Percentiles rank a stretch among this genome's conserved stretches.
phyloP scores from a whole-genome alignment of 2,797 vertebrate genomes.

The Dipus sagitta region DNA sequence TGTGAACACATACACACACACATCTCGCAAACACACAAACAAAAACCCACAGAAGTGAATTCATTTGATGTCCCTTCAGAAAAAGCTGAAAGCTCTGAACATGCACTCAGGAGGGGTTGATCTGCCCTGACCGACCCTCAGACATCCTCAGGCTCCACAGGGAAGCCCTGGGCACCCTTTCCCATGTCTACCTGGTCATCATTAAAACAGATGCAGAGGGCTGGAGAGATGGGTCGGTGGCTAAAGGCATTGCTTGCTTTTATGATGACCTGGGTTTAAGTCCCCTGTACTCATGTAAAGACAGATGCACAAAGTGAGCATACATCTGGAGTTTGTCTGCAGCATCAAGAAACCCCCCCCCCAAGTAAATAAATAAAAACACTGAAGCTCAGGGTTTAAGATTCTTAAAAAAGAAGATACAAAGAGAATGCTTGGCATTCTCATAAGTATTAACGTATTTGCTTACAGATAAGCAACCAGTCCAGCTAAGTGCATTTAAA shows the following conservation, averaged over 20 bases:
- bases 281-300: too few relatives aligned
- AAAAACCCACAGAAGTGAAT: neutral
- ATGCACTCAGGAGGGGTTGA: neutral
- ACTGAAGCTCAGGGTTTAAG: too few relatives aligned
- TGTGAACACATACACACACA: too few relatives aligned
- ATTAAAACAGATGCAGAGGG: neutral
- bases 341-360: too few relatives aligned
- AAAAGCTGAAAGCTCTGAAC: too few relatives aligned
- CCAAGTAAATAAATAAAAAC: too few relatives aligned
- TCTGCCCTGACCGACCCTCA: neutral
- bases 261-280: too few relatives aligned
- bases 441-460: neutral
- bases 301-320: too few relatives aligned
- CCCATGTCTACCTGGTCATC: accelerated
- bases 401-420: neutral
- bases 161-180: neutral
- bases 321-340: too few relatives aligned
- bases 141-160: neutral
- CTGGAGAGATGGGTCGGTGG: too few relatives aligned
- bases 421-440: neutral
- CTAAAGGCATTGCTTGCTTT: too few relatives aligned
- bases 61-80: neutral
- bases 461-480: neutral
- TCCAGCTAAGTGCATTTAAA: neutral
- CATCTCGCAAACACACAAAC: too few relatives aligned